These are phyloP conservation scores for Tenthredo amoena DNA, from an alignment of 2,888 invertebrate species.

Conservation along the genomic window DNA sequence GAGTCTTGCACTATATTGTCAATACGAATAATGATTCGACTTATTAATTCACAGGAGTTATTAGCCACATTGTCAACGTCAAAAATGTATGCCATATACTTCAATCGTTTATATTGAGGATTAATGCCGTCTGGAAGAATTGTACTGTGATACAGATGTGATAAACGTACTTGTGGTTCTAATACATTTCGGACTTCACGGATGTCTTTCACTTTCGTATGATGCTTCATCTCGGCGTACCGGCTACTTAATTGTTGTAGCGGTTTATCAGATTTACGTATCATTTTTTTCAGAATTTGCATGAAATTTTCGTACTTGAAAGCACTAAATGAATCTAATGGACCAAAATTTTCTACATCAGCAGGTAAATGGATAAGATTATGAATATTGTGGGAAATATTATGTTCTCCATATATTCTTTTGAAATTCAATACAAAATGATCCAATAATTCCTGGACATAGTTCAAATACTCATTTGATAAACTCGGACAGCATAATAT, in stretches of 20 bases:
- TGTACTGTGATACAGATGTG: constrained; percentile 5
- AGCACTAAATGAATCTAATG: constrained; percentile 9
- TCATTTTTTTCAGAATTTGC: constrained; percentile 19
- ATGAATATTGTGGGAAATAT: constrained; percentile 24
- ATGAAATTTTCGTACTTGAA: constrained; percentile 20
- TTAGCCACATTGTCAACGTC: background rate
- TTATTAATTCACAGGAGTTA: background rate
- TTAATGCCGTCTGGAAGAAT: background rate
- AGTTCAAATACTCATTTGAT: constrained; percentile 25
- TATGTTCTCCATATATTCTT: constrained; percentile 16
- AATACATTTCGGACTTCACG: background rate
- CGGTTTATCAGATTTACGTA: background rate
- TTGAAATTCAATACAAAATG: constrained; percentile 23
- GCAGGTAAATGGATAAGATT: constrained; percentile 28
- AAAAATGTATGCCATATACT: background rate
- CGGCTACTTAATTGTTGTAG: background rate
- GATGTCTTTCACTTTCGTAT: background rate
- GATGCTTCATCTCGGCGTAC: background rate
- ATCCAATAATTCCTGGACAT: constrained; percentile 16
- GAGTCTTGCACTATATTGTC: constrained; percentile 3
- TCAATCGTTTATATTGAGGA: constrained; percentile 6
- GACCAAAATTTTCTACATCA: background rate
- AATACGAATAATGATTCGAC: background rate
- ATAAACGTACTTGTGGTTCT: constrained; percentile 10
- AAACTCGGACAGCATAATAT: constrained; percentile 16